Conservation (phyloP, 2,113 vertebrate species). For the Ciconia boyciana region DNA sequence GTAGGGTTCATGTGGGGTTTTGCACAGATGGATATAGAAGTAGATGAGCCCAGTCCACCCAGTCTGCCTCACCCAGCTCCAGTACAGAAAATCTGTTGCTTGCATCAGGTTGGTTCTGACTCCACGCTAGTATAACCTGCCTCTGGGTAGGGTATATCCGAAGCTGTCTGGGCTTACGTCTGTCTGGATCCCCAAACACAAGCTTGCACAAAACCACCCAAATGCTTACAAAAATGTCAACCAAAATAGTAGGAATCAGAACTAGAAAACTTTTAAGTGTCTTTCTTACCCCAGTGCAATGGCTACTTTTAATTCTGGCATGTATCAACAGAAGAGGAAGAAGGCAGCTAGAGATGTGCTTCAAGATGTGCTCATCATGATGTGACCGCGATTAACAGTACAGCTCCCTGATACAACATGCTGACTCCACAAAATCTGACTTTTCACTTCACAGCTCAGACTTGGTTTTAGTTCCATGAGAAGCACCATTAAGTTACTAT, state of each 20-base stretch:
- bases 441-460: background rate
- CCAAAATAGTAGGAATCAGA: background rate
- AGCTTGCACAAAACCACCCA: background rate
- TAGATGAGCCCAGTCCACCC: background rate
- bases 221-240: background rate
- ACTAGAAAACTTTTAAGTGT: background rate
- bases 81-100: background rate
- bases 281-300: background rate
- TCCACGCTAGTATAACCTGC: background rate
- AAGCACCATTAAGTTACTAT: background rate
- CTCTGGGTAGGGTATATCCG: background rate
- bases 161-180: background rate
- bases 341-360: background rate
- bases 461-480: background rate
- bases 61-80: background rate
- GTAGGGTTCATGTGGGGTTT: background rate
- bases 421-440: background rate
- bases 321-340: background rate
- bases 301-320: background rate
- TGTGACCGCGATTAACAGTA: rapidly evolving
- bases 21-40: background rate
- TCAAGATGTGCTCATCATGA: background rate
- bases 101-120: background rate
- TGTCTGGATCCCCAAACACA: background rate
- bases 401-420: background rate